Evolutionary conservation across 2,888 invertebrate species (phyloP).

Genomic region (Platynereis dumerilii): DNA sequence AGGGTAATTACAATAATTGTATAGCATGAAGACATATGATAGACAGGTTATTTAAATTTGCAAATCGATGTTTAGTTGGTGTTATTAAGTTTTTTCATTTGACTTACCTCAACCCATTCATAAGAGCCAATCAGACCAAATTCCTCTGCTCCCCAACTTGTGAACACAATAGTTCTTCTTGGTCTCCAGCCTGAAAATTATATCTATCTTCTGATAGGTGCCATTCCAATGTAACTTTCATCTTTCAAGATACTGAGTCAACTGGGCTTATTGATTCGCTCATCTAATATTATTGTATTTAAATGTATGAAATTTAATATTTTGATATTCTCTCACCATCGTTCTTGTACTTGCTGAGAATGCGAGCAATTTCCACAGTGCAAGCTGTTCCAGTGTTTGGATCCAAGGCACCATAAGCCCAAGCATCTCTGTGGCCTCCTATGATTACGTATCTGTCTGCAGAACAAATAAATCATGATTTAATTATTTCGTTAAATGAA

Average conservation of each 20-base stretch:
- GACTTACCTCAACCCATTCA: slow-evolving; percentile 61
- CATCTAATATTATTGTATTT: too few species aligned
- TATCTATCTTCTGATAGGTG: slow-evolving; percentile 49
- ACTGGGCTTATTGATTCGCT: too few species aligned
- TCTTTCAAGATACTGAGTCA: too few species aligned
- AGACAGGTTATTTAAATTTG: too few species aligned
- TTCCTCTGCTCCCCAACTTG: slow-evolving; percentile 65
- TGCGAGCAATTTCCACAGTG: slow-evolving; percentile 64
- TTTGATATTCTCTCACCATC: slow-evolving; percentile 35
- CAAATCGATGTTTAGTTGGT: too few species aligned
- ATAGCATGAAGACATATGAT: too few species aligned
- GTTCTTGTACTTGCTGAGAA: slow-evolving; percentile 54
- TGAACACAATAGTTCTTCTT: slow-evolving; percentile 61
- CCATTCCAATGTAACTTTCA: slow-evolving; percentile 57
- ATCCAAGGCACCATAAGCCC: slow-evolving; percentile 66
- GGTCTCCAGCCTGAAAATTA: slow-evolving; percentile 57
- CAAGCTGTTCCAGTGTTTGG: slow-evolving; percentile 66
- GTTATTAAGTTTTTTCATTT: too few species aligned
- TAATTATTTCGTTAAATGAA: too few species aligned
- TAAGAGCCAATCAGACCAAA: slow-evolving; percentile 63
- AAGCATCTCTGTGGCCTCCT: slow-evolving; percentile 68
- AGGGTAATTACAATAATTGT: too few species aligned
- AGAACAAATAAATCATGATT: background rate
- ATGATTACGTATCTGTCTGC: slow-evolving; percentile 66
- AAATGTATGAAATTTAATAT: too few species aligned